phyloP scores from a whole-genome alignment of 2,113 vertebrate genomes.

The Hiodon alosoides region DNA sequence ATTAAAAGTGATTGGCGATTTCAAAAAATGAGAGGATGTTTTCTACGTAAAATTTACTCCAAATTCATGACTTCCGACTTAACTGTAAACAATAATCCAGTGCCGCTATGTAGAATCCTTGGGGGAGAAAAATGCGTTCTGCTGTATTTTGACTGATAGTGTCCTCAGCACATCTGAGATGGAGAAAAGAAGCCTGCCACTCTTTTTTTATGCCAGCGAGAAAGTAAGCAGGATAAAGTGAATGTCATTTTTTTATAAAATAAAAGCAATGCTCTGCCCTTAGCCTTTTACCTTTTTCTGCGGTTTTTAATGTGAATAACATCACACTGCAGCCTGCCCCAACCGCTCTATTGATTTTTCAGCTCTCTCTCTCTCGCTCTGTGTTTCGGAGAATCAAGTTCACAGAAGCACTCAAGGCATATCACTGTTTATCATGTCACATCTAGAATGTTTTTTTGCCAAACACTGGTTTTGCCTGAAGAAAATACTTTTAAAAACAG shows the following conservation, averaged over 20 bases:
- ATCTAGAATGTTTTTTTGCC: slow-evolving; percentile 33
- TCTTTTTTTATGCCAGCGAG: too few relatives aligned
- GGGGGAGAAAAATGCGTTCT: too few relatives aligned
- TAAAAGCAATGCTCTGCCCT: slow-evolving; percentile 12
- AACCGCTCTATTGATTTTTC: slow-evolving; percentile 35
- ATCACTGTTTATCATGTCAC: slow-evolving; percentile 19
- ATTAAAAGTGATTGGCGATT: too few relatives aligned
- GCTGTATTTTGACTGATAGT: too few relatives aligned
- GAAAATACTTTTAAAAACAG: slow-evolving; percentile 4
- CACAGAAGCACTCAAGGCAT: slow-evolving; percentile 28
- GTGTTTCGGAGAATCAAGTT: slow-evolving; percentile 29
- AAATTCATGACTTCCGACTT: too few relatives aligned
- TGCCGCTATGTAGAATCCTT: too few relatives aligned
- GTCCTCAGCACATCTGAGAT: too few relatives aligned
- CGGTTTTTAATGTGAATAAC: slow-evolving; percentile 15
- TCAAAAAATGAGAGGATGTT: too few relatives aligned
- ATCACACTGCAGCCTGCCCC: slow-evolving; percentile 12
- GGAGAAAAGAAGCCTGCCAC: too few relatives aligned
- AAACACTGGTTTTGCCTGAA: slow-evolving; percentile 9
- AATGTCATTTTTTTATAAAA: slow-evolving; percentile 2
- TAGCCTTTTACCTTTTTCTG: slow-evolving; percentile 17
- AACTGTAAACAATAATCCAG: too few relatives aligned
- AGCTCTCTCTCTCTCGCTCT: slow-evolving; percentile 21
- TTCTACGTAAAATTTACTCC: too few relatives aligned
- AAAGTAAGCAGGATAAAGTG: neutral